Conservation (phyloP, 2,113 vertebrate species). For the Chaetodon trifascialis region DNA sequence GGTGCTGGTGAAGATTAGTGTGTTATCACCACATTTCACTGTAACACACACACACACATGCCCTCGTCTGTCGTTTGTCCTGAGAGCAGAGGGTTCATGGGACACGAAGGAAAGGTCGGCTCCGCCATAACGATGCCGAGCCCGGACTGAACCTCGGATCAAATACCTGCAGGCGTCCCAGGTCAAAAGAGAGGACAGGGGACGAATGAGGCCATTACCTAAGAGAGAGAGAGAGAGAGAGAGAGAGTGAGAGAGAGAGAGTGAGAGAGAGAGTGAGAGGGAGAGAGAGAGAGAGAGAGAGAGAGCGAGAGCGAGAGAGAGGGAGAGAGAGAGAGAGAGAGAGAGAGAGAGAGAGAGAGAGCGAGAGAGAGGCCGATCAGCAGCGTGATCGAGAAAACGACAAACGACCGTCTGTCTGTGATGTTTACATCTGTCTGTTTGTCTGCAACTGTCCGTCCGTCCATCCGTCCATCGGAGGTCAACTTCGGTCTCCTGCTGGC, state of each 20-base stretch:
- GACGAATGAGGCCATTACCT: neutral
- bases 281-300: slow-evolving; percentile 20
- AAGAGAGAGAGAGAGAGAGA: slow-evolving; percentile 21
- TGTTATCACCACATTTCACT: slow-evolving; percentile 22
- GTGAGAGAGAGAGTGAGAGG: slow-evolving; percentile 1
- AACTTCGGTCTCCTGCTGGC: slow-evolving; percentile 74
- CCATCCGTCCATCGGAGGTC: slow-evolving; percentile 59
- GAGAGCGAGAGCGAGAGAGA: slow-evolving; percentile 14
- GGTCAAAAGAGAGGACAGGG: neutral
- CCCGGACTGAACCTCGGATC: slow-evolving; percentile 5
- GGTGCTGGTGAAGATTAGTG: slow-evolving; percentile 8
- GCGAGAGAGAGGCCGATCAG: neutral
- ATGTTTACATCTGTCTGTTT: slow-evolving; percentile 15
- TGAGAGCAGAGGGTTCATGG: neutral
- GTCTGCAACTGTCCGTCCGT: slow-evolving; percentile 25
- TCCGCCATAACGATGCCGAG: too few species aligned
- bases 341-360: slow-evolving; percentile 13
- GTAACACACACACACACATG: neutral
- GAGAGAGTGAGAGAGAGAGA: too few species aligned
- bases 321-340: slow-evolving; percentile 11
- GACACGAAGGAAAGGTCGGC: slow-evolving; percentile 18
- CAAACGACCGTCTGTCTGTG: neutral
- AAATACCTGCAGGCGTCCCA: slow-evolving; percentile 1
- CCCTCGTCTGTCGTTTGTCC: neutral
- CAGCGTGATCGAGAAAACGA: neutral